Percentiles rank a stretch among this genome's conserved stretches.
These are phyloP conservation scores for Drosophila glabriapex DNA, from an alignment of 2,888 invertebrate genomes.

Conservation along the genomic window DNA sequence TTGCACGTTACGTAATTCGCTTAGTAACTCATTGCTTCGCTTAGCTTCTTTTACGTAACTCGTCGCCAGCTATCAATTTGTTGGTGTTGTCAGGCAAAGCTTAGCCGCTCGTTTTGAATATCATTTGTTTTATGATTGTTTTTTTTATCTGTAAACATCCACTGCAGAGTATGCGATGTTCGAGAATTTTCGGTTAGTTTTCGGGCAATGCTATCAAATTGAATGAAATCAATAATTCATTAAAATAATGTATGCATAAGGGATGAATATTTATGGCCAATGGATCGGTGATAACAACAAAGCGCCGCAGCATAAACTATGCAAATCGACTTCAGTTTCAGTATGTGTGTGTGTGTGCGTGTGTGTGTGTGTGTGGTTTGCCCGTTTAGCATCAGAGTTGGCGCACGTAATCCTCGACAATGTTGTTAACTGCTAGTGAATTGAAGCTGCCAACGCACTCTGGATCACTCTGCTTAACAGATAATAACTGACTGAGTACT, in stretches of 20 bases:
- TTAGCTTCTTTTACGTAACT: not conserved
- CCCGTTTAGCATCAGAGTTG: constrained; percentile 41
- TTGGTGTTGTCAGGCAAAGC: not conserved
- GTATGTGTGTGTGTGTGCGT: not conserved
- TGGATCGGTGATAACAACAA: constrained; percentile 38
- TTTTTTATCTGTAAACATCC: not conserved
- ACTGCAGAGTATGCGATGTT: constrained; percentile 14
- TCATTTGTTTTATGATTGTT: not conserved
- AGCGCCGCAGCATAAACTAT: constrained; percentile 41
- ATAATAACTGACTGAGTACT: constrained; percentile 43
- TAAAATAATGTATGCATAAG: constrained; percentile 78
- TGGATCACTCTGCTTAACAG: constrained; percentile 46
- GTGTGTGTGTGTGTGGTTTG: constrained; percentile 2
- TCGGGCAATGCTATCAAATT: constrained; percentile 44
- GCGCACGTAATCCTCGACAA: constrained; percentile 54
- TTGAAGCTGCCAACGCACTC: constrained; percentile 25
- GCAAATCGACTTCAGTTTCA: constrained; percentile 39
- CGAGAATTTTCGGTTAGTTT: not conserved
- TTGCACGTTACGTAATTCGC: not conserved
- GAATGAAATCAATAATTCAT: constrained; percentile 76
- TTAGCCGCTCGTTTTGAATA: not conserved
- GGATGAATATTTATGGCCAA: constrained; percentile 74
- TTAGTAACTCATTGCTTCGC: not conserved
- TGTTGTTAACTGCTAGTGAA: constrained; percentile 64
- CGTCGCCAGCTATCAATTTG: not conserved